Evolutionary conservation across 35 echinoderm and acorn worm species (phyloP).

Genomic region (Strongylocentrotus purpuratus): DNA sequence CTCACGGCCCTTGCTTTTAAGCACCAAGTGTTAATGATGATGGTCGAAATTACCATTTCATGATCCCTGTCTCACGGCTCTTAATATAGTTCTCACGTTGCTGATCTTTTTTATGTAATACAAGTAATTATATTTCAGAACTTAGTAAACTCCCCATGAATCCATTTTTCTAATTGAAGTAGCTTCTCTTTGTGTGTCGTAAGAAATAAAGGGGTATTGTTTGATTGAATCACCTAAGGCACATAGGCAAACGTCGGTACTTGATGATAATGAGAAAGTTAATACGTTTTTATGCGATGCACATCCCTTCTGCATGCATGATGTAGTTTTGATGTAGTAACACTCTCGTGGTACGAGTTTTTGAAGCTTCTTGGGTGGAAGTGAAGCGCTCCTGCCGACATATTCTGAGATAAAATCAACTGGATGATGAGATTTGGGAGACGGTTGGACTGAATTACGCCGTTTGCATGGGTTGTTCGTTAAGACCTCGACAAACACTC

Average conservation of each 20-base stretch:
- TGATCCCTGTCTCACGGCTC: not conserved
- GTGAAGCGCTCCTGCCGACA: not conserved
- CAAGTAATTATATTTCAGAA: not conserved
- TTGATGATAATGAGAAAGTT: not conserved
- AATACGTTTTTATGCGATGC: not conserved
- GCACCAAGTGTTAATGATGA: not conserved
- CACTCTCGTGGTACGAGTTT: not conserved
- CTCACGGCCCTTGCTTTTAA: not conserved
- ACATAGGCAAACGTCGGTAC: not conserved
- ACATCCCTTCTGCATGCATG: not conserved
- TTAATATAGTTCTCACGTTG: not conserved
- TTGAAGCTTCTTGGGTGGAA: not conserved
- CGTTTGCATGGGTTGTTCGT: not conserved
- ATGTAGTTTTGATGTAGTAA: not conserved
- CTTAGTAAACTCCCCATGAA: not conserved
- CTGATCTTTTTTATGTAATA: not conserved
- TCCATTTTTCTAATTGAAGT: not conserved
- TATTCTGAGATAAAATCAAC: not conserved
- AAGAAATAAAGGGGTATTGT: not conserved
- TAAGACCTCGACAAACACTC: constrained; percentile 74
- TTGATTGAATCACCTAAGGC: not conserved
- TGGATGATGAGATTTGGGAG: not conserved
- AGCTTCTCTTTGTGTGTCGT: not conserved
- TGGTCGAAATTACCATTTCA: not conserved
- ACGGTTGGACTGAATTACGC: not conserved